phyloP scores from a whole-genome alignment of 2,113 vertebrate species.

The Hystrix brachyura region DNA sequence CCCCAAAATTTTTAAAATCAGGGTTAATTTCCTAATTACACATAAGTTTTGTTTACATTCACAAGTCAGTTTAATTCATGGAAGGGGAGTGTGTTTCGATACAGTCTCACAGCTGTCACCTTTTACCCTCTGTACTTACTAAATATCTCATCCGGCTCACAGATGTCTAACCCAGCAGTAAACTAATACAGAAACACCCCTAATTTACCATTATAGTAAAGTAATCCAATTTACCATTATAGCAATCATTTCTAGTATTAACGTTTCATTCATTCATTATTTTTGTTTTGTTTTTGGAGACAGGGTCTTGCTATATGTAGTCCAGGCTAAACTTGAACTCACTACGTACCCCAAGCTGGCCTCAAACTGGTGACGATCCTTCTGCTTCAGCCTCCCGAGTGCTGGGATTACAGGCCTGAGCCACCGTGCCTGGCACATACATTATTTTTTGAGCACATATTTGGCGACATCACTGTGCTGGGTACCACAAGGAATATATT shows the following conservation, averaged over 20 bases:
- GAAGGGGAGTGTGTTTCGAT: background rate
- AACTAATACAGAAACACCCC: background rate
- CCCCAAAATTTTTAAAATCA: background rate
- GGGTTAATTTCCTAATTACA: background rate
- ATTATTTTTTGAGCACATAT: background rate
- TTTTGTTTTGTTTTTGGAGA: background rate
- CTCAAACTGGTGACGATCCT: background rate
- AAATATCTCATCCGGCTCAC: background rate
- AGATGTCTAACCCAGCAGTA: background rate
- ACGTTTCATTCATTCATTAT: background rate
- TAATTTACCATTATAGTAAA: background rate
- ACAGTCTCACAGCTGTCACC: background rate
- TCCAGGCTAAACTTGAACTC: background rate
- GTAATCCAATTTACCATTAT: background rate
- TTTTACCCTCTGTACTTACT: background rate
- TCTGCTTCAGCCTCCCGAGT: background rate
- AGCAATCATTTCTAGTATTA: background rate
- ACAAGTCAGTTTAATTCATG: conserved; percentile 1
- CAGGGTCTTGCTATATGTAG: background rate
- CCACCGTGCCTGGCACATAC: background rate
- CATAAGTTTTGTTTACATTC: background rate
- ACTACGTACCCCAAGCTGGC: background rate
- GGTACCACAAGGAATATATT: background rate
- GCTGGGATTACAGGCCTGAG: background rate
- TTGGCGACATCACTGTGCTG: background rate